Evolutionary conservation across 2,888 invertebrate species (phyloP).

Genomic region (Polydrusus tereticollis): DNA sequence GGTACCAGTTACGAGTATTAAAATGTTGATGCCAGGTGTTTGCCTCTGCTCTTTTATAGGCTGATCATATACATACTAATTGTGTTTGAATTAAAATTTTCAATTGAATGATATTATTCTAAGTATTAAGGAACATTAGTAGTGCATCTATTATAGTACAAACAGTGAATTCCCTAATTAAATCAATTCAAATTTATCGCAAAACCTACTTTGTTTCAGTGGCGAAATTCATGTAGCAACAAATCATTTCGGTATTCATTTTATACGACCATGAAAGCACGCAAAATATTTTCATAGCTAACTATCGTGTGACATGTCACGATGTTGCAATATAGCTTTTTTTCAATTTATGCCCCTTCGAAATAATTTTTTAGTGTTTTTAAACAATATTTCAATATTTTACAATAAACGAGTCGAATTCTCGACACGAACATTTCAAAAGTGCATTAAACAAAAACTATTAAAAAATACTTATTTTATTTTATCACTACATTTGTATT

Average conservation of each 20-base stretch:
- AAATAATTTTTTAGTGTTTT: constrained; percentile 1
- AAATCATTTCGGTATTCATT: not conserved
- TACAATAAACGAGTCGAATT: not conserved
- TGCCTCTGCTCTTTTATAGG: no score
- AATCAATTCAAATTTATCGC: not conserved
- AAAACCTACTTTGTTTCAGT: not conserved
- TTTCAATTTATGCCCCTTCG: not conserved
- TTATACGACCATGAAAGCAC: not conserved
- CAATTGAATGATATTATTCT: no score
- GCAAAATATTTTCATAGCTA: constrained; percentile 5
- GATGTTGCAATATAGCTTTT: not conserved
- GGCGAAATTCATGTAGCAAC: not conserved
- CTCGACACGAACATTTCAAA: not conserved
- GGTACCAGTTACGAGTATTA: no score
- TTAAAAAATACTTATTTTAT: not conserved
- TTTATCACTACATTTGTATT: no score
- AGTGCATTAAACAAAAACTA: not conserved
- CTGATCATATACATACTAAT: no score
- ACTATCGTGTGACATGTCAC: not conserved
- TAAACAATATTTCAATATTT: constrained; percentile 11
- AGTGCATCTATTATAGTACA: not conserved
- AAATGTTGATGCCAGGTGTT: no score
- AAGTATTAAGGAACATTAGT: no score
- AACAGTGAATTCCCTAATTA: not conserved
- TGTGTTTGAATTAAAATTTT: no score